Conservation (phyloP, 2,888 invertebrate genomes). For the Nasonovia ribisnigri region DNA sequence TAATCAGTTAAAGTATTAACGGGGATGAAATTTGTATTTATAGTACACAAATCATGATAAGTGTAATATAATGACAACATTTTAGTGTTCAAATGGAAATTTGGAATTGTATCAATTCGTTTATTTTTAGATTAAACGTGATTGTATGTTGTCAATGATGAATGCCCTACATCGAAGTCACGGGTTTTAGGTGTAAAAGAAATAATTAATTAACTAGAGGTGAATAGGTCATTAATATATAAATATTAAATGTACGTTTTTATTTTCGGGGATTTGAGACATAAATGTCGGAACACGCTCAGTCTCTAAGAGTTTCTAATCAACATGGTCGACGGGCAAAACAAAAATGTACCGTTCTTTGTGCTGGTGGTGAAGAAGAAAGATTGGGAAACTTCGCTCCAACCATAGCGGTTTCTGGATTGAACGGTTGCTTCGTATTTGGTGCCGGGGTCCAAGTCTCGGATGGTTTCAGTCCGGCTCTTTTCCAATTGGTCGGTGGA, state of each 20-base stretch:
- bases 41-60: not conserved
- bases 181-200: not conserved
- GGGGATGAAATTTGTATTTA: not conserved
- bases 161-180: not conserved
- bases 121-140: not conserved
- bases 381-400: slow-evolving; percentile 82
- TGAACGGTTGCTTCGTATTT: slow-evolving; percentile 82
- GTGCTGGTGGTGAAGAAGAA: slow-evolving; percentile 80
- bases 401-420: slow-evolving; percentile 81
- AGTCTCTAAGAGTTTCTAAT: not conserved
- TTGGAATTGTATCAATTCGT: not conserved
- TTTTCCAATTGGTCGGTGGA: slow-evolving; percentile 72
- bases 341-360: slow-evolving; percentile 49
- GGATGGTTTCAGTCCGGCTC: slow-evolving; percentile 77
- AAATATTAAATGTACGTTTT: not conserved
- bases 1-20: not conserved
- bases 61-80: not conserved
- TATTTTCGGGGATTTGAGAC: not conserved
- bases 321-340: not conserved
- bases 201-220: not conserved
- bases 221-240: not conserved
- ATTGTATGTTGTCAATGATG: not conserved
- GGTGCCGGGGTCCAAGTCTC: slow-evolving; percentile 76
- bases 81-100: not conserved
- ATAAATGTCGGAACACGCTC: not conserved